Conservation (phyloP, 2,888 invertebrate species). For the Cinara cedri region DNA sequence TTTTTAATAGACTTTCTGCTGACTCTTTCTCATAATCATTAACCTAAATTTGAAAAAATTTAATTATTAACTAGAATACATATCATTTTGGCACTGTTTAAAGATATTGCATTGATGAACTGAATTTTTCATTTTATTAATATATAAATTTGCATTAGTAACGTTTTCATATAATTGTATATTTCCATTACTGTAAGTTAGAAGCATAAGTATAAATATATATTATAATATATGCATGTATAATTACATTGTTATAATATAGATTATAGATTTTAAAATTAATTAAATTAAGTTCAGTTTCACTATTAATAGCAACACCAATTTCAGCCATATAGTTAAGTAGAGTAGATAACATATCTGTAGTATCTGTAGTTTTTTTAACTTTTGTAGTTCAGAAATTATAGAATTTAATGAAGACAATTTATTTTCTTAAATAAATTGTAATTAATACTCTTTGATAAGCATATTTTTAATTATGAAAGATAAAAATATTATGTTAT, state of each 20-base stretch:
- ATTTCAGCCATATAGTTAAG: constrained; percentile 94
- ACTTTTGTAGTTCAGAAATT: constrained; percentile 87
- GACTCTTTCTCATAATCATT: constrained; percentile 90
- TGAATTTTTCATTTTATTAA: constrained; percentile 97
- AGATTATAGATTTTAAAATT: not conserved
- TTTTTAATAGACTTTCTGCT: constrained; percentile 86
- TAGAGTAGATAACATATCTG: constrained; percentile 91
- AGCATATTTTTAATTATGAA: too few relatives aligned
- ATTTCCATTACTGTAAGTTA: constrained; percentile 72
- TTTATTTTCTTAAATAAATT: constrained; percentile 63
- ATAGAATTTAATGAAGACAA: constrained; percentile 79
- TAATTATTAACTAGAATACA: constrained; percentile 61
- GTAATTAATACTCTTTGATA: too few relatives aligned
- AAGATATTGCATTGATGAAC: constrained; percentile 87
- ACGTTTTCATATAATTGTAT: constrained; percentile 97
- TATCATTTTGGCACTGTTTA: constrained; percentile 86
- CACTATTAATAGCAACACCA: constrained; percentile 86
- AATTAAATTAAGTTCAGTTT: constrained; percentile 67
- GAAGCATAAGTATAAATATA: constrained; percentile 59
- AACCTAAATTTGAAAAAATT: constrained; percentile 65
- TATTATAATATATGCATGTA: not conserved
- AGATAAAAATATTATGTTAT: constrained; percentile 16
- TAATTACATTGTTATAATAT: too few relatives aligned
- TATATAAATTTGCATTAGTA: constrained; percentile 94
- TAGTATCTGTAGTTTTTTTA: constrained; percentile 91